phyloP scores from a whole-genome alignment of 2,113 vertebrate genomes.

The Alces alces region DNA sequence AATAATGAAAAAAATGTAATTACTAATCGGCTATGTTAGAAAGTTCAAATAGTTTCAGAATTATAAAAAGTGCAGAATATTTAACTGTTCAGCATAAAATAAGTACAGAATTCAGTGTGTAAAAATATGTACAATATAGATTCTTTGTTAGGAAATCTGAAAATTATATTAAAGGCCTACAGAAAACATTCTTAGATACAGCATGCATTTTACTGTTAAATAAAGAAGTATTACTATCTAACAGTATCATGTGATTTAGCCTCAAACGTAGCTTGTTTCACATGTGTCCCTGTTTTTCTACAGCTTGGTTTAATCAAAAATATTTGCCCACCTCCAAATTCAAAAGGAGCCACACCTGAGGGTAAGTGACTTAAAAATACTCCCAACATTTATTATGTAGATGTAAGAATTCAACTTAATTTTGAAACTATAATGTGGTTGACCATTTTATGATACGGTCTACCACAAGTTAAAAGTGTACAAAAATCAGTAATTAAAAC shows the following conservation, averaged over 20 bases:
- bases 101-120: neutral
- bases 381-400: neutral
- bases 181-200: neutral
- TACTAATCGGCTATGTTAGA: neutral
- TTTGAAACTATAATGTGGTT: slow-evolving; percentile 51
- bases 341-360: neutral
- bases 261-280: neutral
- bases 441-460: slow-evolving; percentile 19
- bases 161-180: neutral
- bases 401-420: slow-evolving; percentile 28
- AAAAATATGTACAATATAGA: neutral
- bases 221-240: neutral
- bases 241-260: neutral
- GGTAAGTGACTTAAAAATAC: neutral
- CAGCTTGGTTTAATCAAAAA: neutral
- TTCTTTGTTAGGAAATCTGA: slow-evolving; percentile 4
- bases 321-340: neutral
- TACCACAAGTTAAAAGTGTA: slow-evolving; percentile 45
- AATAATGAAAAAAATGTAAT: slow-evolving; percentile 24
- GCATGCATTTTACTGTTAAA: neutral
- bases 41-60: slow-evolving; percentile 40
- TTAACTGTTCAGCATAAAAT: neutral
- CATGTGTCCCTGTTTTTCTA: neutral
- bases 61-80: slow-evolving; percentile 2
- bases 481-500: slow-evolving; percentile 41